Base-by-base conservation (phyloP, 2,888 invertebrate species). In the Podotricha telesiphe region DNA sequence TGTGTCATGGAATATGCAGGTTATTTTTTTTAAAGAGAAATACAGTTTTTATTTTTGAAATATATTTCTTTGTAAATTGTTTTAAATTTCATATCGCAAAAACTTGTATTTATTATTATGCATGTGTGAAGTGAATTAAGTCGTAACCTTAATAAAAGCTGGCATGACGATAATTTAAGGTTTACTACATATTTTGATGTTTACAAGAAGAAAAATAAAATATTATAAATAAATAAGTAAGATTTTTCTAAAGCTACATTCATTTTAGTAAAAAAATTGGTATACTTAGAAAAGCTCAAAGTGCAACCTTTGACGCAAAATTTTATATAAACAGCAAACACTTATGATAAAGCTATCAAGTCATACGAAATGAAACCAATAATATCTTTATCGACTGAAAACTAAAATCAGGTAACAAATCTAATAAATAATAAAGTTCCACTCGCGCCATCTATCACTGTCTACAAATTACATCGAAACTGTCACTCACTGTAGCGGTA, bases 1-100 rank as follows among this genome's bases (percentile, higher is more conserved):
- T 86, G 85, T 73, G 72, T 84, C 78, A 78, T 76, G 75, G 73
- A 81, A 66, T 58, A 61, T 71, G 68, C 65, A 65, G 45, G 62
- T 53, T 66, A 61, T n/a, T 37, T 67, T 67, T 62, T 67, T 22
- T n/a, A 45, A 20, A 50, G 17, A 22, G 37, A 66, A 22, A 59
- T 61, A 67, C 53, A 47, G 47, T 53, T 67, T 53, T 67, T 45
- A 40, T 58, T 20, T 22, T 50, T 22, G 7, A 47, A 34, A 62
- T 34, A 20, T 48, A 48, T 34, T 48, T 47, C 19, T 48, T 34
- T 48, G 15, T 37, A 48, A 62, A 37, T 62, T 48, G 37, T 47
- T 47, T n/a, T 34, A 11, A 59, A 28, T 28, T 11, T 28, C 6
- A 47, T 17, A 28, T 45, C 0, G 10, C 19, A 17, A 59, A 45